Evolutionary conservation across 1,140 invertebrate species (phyloP), one percentile per base, ranked within the genome.

Genomic region (Asobara japonica): DNA sequence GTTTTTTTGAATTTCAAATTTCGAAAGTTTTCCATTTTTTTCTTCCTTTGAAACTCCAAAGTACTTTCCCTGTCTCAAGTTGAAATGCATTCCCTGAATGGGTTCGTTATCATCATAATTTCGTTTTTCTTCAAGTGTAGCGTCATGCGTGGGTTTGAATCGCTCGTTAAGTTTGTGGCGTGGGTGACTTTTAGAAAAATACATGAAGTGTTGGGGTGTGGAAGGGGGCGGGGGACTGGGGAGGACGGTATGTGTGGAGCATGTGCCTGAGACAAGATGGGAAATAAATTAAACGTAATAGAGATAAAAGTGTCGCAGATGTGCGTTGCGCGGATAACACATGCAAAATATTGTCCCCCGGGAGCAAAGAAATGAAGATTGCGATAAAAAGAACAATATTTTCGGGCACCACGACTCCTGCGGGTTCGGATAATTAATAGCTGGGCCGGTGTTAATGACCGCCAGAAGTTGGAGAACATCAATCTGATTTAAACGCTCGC

Each of bases 81-180:
- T 38, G 36, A 11, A 38, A 38, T n/a, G n/a, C n/a, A n/a, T n/a
- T n/a, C n/a, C n/a, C 27, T 66, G 65, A 66, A 66, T 66, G 25
- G 65, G 65, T 66, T 66, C 65, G 65, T 66, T 66, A 66, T 25
- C 29, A 45, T 25, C 36, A 38, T 66, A 66, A 66, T 66, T 45
- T 41, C 7, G 30, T 65, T 65, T 65, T 65, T 65, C 33, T 36
- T 65, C 4, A 66, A 66, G 36, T 66, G 27, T 13, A 16, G 36
- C 38, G 20, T 27, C 22, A 66, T 66, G 65, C 36, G 65, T 66
- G 67, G 36, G 48, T 11, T 62, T 51, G 33, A 70, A 51, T 64
- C 31, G 31, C 56, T 70, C 36, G 69, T 66, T 66, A 66, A 45
- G 38, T 25, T 25, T 66, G 13, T 33, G 62, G 30, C 33, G 62